Evolutionary conservation across 1,140 invertebrate genomes (phyloP).

Genomic region (Eueides isabella): DNA sequence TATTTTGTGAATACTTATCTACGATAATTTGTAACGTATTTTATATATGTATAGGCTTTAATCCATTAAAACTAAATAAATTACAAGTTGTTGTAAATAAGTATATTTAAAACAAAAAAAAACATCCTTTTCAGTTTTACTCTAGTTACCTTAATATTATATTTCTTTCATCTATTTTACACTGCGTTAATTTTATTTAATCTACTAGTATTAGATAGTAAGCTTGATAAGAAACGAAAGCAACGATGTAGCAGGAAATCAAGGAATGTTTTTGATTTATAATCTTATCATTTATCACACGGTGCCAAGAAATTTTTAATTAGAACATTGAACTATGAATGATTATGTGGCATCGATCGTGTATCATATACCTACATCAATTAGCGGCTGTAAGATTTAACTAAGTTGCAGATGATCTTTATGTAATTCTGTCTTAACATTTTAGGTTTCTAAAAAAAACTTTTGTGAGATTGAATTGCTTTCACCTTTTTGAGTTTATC

Average conservation of each 20-base stretch:
- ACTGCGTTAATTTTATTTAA: background rate
- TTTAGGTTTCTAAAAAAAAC: too few relatives aligned
- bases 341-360: background rate
- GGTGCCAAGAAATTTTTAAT: slow-evolving; percentile 20
- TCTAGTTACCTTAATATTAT: background rate
- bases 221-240: background rate
- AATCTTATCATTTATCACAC: slow-evolving; percentile 28
- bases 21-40: background rate
- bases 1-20: background rate
- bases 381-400: background rate
- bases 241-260: slow-evolving; percentile 14
- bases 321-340: slow-evolving; percentile 19
- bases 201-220: background rate
- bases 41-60: background rate
- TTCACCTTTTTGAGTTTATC: too few relatives aligned
- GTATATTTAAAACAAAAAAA: too few relatives aligned
- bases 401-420: background rate
- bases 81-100: too few relatives aligned
- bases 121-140: background rate
- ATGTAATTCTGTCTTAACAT: too few relatives aligned
- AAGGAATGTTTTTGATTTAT: slow-evolving; percentile 14
- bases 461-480: too few relatives aligned
- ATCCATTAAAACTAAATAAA: too few relatives aligned
- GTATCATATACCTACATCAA: background rate
- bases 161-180: background rate